A percentile compares a stretch with the other conserved stretches of the same genome.
Evolutionary conservation across 2,113 vertebrate species (phyloP).

Genomic region (Upupa epops): DNA sequence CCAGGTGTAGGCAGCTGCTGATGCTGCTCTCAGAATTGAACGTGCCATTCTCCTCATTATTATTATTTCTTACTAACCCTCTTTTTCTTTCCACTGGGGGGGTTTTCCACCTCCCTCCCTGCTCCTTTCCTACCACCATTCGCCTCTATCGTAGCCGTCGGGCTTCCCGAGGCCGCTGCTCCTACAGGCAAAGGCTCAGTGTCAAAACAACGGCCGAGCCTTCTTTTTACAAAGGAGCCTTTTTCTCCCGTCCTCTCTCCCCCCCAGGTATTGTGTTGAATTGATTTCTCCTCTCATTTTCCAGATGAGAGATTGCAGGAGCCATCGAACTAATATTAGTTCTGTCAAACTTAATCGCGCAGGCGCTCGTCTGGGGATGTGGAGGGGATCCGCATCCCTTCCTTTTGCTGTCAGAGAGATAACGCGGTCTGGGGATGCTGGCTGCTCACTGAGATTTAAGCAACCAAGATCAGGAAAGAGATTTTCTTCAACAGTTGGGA

Average conservation of each 20-base stretch:
- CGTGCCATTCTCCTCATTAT: slow-evolving; percentile 72
- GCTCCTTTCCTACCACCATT: not conserved
- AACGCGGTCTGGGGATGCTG: not conserved
- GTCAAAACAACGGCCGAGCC: no score
- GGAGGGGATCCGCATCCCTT: not conserved
- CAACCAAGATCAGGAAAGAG: not conserved
- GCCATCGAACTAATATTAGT: slow-evolving; percentile 26
- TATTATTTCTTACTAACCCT: slow-evolving; percentile 42
- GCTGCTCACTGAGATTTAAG: not conserved
- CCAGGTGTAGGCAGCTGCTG: slow-evolving; percentile 60
- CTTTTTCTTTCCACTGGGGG: not conserved
- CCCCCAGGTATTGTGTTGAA: not conserved
- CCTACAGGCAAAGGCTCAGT: not conserved
- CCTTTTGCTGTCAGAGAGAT: not conserved
- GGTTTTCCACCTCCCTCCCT: not conserved
- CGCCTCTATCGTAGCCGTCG: not conserved
- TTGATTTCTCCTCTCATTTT: slow-evolving; percentile 54
- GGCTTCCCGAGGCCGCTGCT: not conserved
- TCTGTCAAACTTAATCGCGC: slow-evolving; percentile 48
- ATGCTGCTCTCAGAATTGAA: slow-evolving; percentile 22
- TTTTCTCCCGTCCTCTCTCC: slow-evolving; percentile 17
- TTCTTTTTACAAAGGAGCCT: not conserved
- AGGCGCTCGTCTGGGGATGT: slow-evolving; percentile 19
- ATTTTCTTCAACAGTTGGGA: not conserved
- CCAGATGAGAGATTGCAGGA: slow-evolving; percentile 59